phyloP scores from a whole-genome alignment of 1,140 invertebrate species.

The Euglossa dilemma region DNA sequence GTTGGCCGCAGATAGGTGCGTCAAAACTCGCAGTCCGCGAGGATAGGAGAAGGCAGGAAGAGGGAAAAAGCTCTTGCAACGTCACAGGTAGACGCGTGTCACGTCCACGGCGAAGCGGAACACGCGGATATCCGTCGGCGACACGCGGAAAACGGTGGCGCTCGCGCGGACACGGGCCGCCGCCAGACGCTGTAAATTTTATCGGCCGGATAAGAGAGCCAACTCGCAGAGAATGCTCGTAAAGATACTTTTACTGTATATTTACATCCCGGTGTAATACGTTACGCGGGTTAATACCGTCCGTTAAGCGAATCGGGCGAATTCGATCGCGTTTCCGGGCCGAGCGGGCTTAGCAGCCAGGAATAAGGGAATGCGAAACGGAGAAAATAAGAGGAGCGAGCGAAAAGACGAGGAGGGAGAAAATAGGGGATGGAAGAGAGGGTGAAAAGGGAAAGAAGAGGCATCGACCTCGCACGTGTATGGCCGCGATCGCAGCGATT shows the following conservation, averaged over 20 bases:
- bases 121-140: too few species aligned
- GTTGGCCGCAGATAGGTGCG: too few species aligned
- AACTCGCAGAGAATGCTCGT: constrained; percentile 74
- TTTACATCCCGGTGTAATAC: constrained; percentile 74
- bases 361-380: not conserved
- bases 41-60: too few species aligned
- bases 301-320: constrained; percentile 73
- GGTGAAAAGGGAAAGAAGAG: constrained; percentile 3
- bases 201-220: constrained; percentile 75
- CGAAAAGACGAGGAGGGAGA: too few species aligned
- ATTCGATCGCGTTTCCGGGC: constrained; percentile 44
- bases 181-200: constrained; percentile 76
- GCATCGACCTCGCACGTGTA: constrained; percentile 44
- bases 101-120: too few species aligned
- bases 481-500: constrained; percentile 30
- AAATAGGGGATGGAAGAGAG: not conserved
- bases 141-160: not conserved
- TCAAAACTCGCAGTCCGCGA: too few species aligned
- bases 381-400: too few species aligned
- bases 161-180: not conserved
- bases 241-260: constrained; percentile 76
- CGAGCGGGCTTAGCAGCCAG: not conserved
- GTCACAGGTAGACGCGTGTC: too few species aligned
- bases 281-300: constrained; percentile 69
- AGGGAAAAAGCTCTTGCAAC: too few species aligned